Conservation (phyloP, 2,888 invertebrate genomes). For the Arctia plantaginis region DNA sequence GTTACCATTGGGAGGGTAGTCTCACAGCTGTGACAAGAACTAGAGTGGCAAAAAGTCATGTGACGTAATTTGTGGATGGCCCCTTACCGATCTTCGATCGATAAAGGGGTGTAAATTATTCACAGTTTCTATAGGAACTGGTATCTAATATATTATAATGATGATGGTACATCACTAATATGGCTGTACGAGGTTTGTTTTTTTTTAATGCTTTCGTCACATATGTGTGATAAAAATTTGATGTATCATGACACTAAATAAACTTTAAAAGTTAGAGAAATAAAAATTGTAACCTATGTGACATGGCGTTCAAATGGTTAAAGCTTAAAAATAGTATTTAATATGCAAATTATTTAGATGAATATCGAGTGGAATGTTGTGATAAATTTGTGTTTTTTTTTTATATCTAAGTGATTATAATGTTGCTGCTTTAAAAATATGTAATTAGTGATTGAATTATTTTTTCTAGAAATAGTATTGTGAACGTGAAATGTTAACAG, state of each 20-base stretch:
- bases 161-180: conserved; percentile 4
- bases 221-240: neutral
- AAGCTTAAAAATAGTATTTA: conserved; percentile 29
- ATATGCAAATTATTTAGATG: conserved; percentile 21
- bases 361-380: conserved; percentile 2
- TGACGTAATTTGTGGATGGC: neutral
- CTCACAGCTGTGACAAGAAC: too few species aligned
- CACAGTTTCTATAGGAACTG: conserved; percentile 6
- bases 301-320: neutral
- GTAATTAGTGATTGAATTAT: neutral
- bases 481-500: too few species aligned
- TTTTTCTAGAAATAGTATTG: neutral
- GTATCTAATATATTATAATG: conserved; percentile 5
- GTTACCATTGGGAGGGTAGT: too few species aligned
- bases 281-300: neutral
- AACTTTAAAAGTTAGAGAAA: neutral
- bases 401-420: neutral
- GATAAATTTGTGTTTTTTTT: neutral
- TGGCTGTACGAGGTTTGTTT: conserved; percentile 18
- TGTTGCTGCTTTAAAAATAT: neutral
- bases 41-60: neutral
- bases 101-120: conserved; percentile 16
- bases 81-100: neutral
- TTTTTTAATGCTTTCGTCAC: neutral
- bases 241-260: neutral